Percentiles rank a stretch among this genome's conserved stretches.
These are phyloP conservation scores for Cryptotermes secundus DNA, from an alignment of 1,140 invertebrate genomes.

Conservation along the genomic window DNA sequence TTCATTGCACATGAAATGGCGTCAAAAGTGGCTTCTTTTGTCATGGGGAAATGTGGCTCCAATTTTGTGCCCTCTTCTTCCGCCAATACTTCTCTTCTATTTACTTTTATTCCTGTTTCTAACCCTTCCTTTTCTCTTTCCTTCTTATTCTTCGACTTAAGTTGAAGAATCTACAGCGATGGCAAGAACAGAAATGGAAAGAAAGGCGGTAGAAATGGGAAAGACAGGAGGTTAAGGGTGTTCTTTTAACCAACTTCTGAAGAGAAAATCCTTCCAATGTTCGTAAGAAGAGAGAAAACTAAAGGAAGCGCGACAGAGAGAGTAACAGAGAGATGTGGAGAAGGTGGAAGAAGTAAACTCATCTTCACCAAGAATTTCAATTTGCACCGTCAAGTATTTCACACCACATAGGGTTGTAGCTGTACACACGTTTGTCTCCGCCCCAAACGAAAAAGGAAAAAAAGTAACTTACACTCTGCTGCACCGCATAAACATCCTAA, in stretches of 20 bases:
- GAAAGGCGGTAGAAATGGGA: not conserved
- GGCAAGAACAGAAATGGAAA: not conserved
- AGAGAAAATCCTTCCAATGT: not conserved
- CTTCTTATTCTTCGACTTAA: not conserved
- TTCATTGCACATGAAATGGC: slow-evolving; percentile 25
- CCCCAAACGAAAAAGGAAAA: not conserved
- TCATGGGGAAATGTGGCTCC: slow-evolving; percentile 19
- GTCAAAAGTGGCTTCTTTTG: slow-evolving; percentile 22
- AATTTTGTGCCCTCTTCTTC: slow-evolving; percentile 22
- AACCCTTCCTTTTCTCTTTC: not conserved
- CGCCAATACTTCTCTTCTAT: not conserved
- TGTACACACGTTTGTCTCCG: not conserved
- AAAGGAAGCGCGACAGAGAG: not conserved
- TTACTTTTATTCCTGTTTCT: slow-evolving; percentile 9
- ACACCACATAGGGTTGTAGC: not conserved
- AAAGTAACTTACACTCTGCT: not conserved
- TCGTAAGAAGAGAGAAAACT: not conserved
- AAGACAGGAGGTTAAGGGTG: not conserved
- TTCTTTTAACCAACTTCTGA: not conserved
- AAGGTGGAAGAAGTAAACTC: slow-evolving; percentile 20
- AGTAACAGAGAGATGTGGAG: not conserved
- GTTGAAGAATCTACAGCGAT: not conserved
- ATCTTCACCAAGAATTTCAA: slow-evolving; percentile 25
- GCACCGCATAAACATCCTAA: not conserved
- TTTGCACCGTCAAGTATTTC: slow-evolving; percentile 22